Evolutionary conservation across 1,140 invertebrate species (phyloP), one percentile per base, ranked within the genome.

Genomic region (Mercenaria mercenaria): DNA sequence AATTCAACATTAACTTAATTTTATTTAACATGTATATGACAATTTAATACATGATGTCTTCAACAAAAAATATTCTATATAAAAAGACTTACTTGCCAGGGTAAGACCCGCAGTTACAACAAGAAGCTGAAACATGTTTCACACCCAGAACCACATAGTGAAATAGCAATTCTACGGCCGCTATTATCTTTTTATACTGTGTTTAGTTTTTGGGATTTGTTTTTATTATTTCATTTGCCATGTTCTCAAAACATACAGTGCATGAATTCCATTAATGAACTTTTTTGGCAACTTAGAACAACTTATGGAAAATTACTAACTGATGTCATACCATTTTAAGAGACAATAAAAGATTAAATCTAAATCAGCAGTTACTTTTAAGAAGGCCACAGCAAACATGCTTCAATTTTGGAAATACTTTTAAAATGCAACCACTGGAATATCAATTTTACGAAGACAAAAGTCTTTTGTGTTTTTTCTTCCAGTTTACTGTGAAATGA

Each of bases 21-120:
- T n/a, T n/a, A n/a, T n/a, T n/a, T n/a, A n/a, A n/a, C n/a, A n/a
- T n/a, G n/a, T n/a, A n/a, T n/a, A n/a, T n/a, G n/a, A n/a, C n/a
- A n/a, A n/a, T n/a, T n/a, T n/a, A n/a, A n/a, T n/a, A n/a, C n/a
- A n/a, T n/a, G n/a, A n/a, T n/a, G n/a, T n/a, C n/a, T n/a, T n/a
- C n/a, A n/a, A n/a, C n/a, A n/a, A n/a, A n/a, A n/a, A n/a, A n/a
- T n/a, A n/a, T n/a, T n/a, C n/a, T n/a, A n/a, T n/a, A n/a, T 52
- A 29, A 47, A 18, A 50, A 52, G 26, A 79, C 76, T 79, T 79
- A 79, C 76, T 37, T 79, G 76, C 76, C 50, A 79, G 76, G 8
- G 29, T n/a, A 79, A 79, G 0, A 6, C 43, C 32, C 4, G 47
- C 18, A n/a, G 76, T 37, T 56, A 79, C 3, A 26, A 79, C 20